phyloP scores from a whole-genome alignment of 1,140 invertebrate genomes.

The Leptopilina boulardi region DNA sequence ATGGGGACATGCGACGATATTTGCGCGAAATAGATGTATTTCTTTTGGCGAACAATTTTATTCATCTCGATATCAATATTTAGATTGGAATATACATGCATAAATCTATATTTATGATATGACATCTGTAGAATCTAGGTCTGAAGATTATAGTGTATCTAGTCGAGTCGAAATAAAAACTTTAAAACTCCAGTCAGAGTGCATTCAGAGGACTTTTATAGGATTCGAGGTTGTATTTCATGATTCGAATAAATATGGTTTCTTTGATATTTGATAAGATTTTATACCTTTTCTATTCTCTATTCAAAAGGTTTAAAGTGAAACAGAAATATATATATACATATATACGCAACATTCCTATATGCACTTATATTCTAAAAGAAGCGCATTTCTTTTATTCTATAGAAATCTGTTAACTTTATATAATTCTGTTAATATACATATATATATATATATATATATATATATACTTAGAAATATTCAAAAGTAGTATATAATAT shows the following conservation, averaged over 20 bases:
- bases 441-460: too few species aligned
- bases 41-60: constrained; percentile 8
- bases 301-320: not conserved
- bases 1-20: not conserved
- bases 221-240: constrained; percentile 5
- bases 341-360: too few species aligned
- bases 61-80: constrained; percentile 26
- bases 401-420: too few species aligned
- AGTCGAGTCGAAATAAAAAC: not conserved
- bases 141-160: not conserved
- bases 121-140: constrained; percentile 9
- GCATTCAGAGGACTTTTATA: constrained; percentile 3
- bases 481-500: too few species aligned
- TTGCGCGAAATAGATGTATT: not conserved
- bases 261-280: constrained; percentile 10
- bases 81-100: constrained; percentile 15
- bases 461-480: too few species aligned
- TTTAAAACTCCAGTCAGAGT: not conserved
- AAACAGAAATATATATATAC: not conserved
- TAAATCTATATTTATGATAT: constrained; percentile 20
- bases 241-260: constrained; percentile 22
- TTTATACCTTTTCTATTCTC: constrained; percentile 8
- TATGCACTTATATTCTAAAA: too few species aligned
- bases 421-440: too few species aligned
- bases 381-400: too few species aligned